Conservation (phyloP, 2,797 vertebrate genomes). For the Astyanax mexicanus region DNA sequence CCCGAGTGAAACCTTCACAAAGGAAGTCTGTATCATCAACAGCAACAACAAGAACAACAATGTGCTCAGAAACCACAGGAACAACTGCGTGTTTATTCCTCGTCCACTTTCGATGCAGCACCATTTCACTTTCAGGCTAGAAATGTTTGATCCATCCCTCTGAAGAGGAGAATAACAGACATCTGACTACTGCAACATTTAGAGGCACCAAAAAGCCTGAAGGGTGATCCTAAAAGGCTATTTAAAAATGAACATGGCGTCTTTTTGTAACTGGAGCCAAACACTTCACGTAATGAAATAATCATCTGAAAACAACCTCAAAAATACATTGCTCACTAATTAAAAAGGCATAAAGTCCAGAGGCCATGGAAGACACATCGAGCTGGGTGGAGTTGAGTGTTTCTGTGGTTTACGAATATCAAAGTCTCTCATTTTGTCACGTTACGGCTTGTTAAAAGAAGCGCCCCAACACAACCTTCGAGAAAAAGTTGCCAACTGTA, state of each 20-base stretch:
- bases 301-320: conserved; percentile 70
- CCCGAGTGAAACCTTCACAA: not conserved
- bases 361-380: conserved; percentile 55
- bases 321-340: conserved; percentile 57
- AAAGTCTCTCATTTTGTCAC: conserved; percentile 31
- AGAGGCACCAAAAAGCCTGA: conserved; percentile 62
- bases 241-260: conserved; percentile 73
- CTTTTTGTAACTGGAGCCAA: conserved; percentile 73
- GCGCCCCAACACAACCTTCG: conserved; percentile 32
- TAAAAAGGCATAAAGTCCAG: conserved; percentile 58
- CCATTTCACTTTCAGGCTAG: not conserved
- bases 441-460: conserved; percentile 40
- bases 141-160: conserved; percentile 31
- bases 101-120: not conserved
- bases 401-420: conserved; percentile 43
- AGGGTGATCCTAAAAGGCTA: conserved; percentile 65
- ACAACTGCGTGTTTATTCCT: not conserved
- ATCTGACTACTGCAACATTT: conserved; percentile 70
- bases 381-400: conserved; percentile 43
- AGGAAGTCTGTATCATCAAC: not conserved
- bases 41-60: conserved; percentile 1
- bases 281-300: conserved; percentile 73
- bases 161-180: conserved; percentile 60
- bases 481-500: conserved; percentile 34
- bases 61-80: not conserved